Evolutionary conservation across 1,140 invertebrate genomes (phyloP), one percentile per base, ranked within the genome.

Genomic region (Drosophila pseudoananassae): DNA sequence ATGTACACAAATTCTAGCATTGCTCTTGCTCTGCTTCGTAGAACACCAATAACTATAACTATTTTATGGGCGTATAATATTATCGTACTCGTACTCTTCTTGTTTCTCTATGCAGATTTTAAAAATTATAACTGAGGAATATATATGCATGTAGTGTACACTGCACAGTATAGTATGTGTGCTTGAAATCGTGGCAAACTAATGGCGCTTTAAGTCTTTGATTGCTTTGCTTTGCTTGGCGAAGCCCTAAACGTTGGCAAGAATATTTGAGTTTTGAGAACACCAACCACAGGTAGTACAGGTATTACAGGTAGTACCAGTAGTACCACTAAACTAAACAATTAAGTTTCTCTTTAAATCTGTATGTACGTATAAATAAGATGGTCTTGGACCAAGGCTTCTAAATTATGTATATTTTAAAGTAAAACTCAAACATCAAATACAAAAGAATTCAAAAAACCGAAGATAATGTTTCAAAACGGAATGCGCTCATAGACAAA

Each of bases 201-300:
- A 88, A 88, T 88, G 83, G 83, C 83, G 79, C 64, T 88, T 73
- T 63, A 89, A 88, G 83, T 88, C 83, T 88, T 88, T 83, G 76
- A 72, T 76, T 87, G 74, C 78, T 80, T 80, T 47, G 64, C 10
- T 27, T 27, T 27, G 25, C 59, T 66, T 75, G 55, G 51, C 40
- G 50, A 40, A 73, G 54, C 43, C 80, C 66, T 55, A 73, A 63
- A 54, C 78, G 69, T 56, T 87, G 82, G 82, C 83, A 88, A 87
- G 83, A 87, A 63, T 76, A 79, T 84, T 87, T 87, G 72, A 84
- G 66, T 76, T 76, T 59, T 64, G 63, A 70, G 63, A 76, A 76
- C 63, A 76, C 73, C 73, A 76, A 76, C 73, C 73, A 76, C 53
- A 65, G 31, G 5, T 43, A 43, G 40, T 12, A 43, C 33, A 20